Evolutionary conservation across 2,888 invertebrate species (phyloP).

Genomic region (Lochmaea capreae): DNA sequence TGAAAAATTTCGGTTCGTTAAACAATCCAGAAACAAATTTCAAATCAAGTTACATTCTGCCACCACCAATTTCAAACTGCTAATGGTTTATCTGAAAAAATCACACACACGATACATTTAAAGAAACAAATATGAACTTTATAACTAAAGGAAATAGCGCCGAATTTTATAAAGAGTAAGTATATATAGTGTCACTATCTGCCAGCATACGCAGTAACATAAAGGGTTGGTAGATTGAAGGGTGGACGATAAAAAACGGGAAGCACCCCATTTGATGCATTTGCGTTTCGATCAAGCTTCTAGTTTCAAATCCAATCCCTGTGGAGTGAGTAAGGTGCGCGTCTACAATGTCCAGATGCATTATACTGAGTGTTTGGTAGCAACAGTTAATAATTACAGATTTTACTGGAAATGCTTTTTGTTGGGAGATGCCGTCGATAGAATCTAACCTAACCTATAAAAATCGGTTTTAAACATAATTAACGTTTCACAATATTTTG

Average conservation of each 20-base stretch:
- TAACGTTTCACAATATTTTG: too few species aligned
- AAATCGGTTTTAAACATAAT: too few species aligned
- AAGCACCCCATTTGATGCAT: slow-evolving; percentile 24
- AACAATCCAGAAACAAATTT: neutral
- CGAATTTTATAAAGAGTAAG: neutral
- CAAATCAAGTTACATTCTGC: slow-evolving; percentile 3
- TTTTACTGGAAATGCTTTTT: too few species aligned
- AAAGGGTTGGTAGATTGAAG: slow-evolving; percentile 31
- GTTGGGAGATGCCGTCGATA: too few species aligned
- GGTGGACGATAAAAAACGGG: slow-evolving; percentile 28
- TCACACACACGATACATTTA: neutral
- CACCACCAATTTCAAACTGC: neutral
- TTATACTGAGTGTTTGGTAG: too few species aligned
- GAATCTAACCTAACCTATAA: too few species aligned
- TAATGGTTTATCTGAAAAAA: neutral
- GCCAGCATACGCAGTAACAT: neutral
- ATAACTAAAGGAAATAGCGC: neutral
- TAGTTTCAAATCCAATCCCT: slow-evolving; percentile 12
- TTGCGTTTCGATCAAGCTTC: slow-evolving; percentile 21
- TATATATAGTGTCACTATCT: slow-evolving; percentile 12
- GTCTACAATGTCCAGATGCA: neutral
- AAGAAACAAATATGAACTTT: neutral
- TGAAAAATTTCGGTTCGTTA: neutral
- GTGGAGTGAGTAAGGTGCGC: slow-evolving; percentile 16
- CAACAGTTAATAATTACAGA: too few species aligned